Evolutionary conservation across 92 coral and sea anemone species (phyloP).

Genomic region (Desmophyllum pertusum): DNA sequence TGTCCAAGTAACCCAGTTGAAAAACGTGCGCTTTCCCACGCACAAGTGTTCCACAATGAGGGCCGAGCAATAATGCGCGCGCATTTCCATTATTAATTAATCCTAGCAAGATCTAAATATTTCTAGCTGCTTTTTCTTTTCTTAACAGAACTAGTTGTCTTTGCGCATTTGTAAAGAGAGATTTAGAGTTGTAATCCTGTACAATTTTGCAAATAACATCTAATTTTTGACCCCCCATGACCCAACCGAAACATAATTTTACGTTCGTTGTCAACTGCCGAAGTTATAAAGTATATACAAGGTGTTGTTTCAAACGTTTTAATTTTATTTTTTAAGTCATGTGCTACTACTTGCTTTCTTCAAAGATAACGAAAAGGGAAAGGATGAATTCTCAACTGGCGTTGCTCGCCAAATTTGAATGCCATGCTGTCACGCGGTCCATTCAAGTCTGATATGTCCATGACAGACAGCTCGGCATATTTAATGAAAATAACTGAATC

Average conservation of each 20-base stretch:
- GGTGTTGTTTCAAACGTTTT: neutral
- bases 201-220: neutral
- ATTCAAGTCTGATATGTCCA: neutral
- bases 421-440: neutral
- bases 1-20: neutral
- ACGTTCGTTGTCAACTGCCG: neutral
- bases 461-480: neutral
- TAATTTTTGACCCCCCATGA: slow-evolving; percentile 17
- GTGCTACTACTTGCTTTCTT: neutral
- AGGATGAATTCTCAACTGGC: neutral
- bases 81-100: neutral
- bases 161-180: neutral
- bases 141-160: neutral
- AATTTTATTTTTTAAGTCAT: neutral
- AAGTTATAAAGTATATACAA: neutral
- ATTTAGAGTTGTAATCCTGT: slow-evolving; percentile 16
- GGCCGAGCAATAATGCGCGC: neutral
- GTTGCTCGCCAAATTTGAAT: slow-evolving; percentile 1
- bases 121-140: neutral
- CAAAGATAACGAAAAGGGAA: neutral
- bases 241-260: neutral
- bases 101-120: neutral
- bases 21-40: neutral
- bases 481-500: neutral
- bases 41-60: neutral